Percentiles rank a stretch among this genome's conserved stretches.
These are phyloP conservation scores for Drosophila suzukii DNA, from an alignment of 1,140 invertebrate species.

Conservation along the genomic window DNA sequence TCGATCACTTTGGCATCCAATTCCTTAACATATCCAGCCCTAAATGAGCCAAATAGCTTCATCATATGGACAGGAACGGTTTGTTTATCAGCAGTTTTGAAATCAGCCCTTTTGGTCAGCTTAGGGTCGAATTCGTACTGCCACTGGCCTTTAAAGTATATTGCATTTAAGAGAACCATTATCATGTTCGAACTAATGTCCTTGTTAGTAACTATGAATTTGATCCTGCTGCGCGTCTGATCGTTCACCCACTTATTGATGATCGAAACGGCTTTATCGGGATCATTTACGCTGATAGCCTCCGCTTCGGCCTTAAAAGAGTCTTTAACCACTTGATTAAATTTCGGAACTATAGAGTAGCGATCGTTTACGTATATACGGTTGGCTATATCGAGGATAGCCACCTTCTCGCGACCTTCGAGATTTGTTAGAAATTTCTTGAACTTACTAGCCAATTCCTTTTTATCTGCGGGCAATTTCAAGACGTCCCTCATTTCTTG, in stretches of 20 bases:
- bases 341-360: constrained; percentile 36
- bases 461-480: constrained; percentile 66
- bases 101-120: too few relatives aligned
- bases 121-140: too few relatives aligned
- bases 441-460: constrained; percentile 40
- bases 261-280: constrained; percentile 59
- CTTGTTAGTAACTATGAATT: constrained; percentile 83
- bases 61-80: too few relatives aligned
- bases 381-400: constrained; percentile 61
- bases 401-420: constrained; percentile 39
- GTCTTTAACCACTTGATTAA: constrained; percentile 45
- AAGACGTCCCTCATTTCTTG: constrained; percentile 85
- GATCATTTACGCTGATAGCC: constrained; percentile 84
- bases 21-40: neutral
- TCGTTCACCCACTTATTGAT: constrained; percentile 87
- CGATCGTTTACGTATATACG: constrained; percentile 65
- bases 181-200: rapidly evolving
- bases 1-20: too few relatives aligned
- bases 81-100: neutral
- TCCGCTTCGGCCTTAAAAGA: constrained; percentile 71
- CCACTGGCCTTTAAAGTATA: constrained; percentile 86
- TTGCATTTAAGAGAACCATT: constrained; percentile 87
- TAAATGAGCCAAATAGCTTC: too few relatives aligned
- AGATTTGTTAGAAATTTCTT: constrained; percentile 7
- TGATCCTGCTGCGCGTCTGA: constrained; percentile 86